Base-by-base conservation (phyloP, 2,888 invertebrate species). In the Cephonodes hylas region DNA sequence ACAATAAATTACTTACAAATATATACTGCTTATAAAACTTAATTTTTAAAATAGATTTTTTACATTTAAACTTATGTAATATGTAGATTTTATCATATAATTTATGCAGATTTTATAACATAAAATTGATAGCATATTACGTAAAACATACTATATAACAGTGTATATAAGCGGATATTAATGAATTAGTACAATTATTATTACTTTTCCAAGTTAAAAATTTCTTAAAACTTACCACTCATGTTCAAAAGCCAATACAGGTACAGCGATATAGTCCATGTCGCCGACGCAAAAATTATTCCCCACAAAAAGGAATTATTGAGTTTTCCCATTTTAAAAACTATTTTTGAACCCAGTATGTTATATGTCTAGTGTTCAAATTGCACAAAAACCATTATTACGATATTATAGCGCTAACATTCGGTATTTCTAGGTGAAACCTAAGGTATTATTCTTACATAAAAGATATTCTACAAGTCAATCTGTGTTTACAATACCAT, bases 221-320 rank as follows among this genome's bases (percentile, higher is more conserved):
- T n/a, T n/a, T n/a, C 7, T 18, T 31, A 2, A 31, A 3, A 84
- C 86, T 90, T 84, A 82, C 93, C 92, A 62, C 86, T 89, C 75
- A 85, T 73, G 65, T 83, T 94, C 58, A 96, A 77, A 75, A 93
- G 93, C 86, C 94, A 94, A 77, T 96, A 96, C 45, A 96, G 89
- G 77, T 96, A 96, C 46, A 96, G 81, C 58, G 95, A 95, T 58
- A 96, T 86, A 44, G 93, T 91, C 96, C 96, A 96, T 62, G 96
- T 96, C 42, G 95, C 79, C 0, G 96, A 96, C 0, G 96, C 96
- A 78, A 96, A 94, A 62, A 95, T 81, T 65, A 96, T 95, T 23
- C 96, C 96, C 83, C 94, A 95, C 42, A 96, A 76, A 81, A 96
- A 96, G 0, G 96, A 96, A 79, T 93, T 94, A 73, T 93, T 94